Evolutionary conservation across 2,113 vertebrate species (phyloP).

Genomic region (Pachyramphus minor): DNA sequence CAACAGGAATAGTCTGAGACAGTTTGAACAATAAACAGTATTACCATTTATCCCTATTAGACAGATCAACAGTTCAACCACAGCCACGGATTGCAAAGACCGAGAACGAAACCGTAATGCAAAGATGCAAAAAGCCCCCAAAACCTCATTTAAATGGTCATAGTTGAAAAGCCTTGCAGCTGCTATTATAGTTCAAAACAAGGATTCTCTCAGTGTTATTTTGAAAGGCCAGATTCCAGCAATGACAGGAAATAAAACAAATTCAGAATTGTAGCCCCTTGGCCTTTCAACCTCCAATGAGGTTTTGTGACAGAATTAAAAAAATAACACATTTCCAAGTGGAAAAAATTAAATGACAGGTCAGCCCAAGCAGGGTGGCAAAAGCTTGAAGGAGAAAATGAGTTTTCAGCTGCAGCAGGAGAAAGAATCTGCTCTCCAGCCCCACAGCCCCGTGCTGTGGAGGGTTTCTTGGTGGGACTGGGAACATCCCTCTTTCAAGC

Average conservation of each 20-base stretch:
- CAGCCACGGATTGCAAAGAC: neutral
- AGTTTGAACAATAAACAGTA: neutral
- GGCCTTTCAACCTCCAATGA: accelerated
- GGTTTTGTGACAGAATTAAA: neutral
- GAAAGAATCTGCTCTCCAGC: accelerated
- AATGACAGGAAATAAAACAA: neutral
- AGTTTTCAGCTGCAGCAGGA: neutral
- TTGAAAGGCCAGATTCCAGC: neutral
- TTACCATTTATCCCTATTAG: neutral
- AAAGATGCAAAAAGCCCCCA: neutral
- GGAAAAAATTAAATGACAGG: neutral
- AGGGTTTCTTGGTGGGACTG: neutral
- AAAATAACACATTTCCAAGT: neutral
- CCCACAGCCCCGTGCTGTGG: accelerated
- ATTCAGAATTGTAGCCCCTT: neutral
- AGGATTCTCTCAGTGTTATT: neutral
- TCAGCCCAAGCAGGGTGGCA: neutral
- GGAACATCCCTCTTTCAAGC: neutral
- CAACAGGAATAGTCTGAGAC: neutral
- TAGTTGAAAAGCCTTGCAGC: neutral
- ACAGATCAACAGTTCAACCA: neutral
- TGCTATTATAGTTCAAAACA: neutral
- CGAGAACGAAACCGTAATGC: accelerated
- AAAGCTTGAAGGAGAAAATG: neutral
- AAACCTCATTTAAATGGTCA: neutral